Evolutionary conservation across 64 coral and sea anemone species (phyloP).

Genomic region (Stichodactyla mertensii): DNA sequence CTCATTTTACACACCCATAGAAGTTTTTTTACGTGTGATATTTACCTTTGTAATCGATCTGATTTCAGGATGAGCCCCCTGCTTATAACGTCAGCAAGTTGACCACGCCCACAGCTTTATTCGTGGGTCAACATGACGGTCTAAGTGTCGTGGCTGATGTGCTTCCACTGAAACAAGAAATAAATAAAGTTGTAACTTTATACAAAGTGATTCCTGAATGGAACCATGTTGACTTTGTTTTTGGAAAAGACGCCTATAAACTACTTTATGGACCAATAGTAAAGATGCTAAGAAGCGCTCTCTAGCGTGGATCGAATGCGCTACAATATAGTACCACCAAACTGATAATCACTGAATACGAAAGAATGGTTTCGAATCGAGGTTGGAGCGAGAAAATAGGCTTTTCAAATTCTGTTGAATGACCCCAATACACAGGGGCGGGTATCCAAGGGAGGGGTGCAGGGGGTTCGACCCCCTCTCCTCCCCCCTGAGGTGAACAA

Average conservation of each 20-base stretch:
- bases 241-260: slow-evolving; percentile 43
- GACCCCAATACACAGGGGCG: no score
- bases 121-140: slow-evolving; percentile 27
- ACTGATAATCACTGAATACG: no score
- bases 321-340: no score
- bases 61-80: slow-evolving; percentile 43
- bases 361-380: no score
- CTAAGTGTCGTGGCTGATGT: slow-evolving; percentile 49
- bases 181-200: neutral
- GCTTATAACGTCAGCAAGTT: slow-evolving; percentile 55
- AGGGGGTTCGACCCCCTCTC: no score
- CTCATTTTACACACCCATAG: neutral
- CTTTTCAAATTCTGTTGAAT: no score
- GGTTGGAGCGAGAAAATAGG: no score
- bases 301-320: neutral
- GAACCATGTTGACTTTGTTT: slow-evolving; percentile 70
- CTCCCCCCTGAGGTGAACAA: no score
- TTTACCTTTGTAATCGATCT: neutral
- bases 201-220: slow-evolving; percentile 26
- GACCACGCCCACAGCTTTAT: slow-evolving; percentile 40
- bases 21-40: neutral
- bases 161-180: slow-evolving; percentile 1
- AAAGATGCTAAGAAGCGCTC: neutral
- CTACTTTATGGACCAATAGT: slow-evolving; percentile 39
- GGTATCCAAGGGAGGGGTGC: no score